Evolutionary conservation across 2,797 vertebrate species (phyloP).

Genomic region (Argya squamiceps): DNA sequence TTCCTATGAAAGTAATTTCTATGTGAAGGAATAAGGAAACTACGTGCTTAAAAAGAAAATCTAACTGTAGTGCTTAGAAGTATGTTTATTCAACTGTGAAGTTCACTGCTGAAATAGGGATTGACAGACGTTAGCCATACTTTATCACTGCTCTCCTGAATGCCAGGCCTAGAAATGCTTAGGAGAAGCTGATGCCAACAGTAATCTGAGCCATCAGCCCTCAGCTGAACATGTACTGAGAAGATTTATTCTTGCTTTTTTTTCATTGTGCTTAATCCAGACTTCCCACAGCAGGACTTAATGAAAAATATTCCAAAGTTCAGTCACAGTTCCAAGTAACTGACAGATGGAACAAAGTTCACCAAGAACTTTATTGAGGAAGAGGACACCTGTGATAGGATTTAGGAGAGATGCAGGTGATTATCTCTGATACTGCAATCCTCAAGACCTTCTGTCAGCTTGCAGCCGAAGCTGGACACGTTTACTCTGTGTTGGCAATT

Average conservation of each 20-base stretch:
- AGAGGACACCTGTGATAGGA: not conserved
- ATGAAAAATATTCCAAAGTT: constrained; percentile 19
- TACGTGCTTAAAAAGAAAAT: constrained; percentile 62
- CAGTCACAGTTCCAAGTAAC: not conserved
- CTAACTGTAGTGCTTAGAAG: constrained; percentile 1
- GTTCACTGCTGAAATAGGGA: not conserved
- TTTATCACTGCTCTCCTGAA: not conserved
- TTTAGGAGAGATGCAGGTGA: not conserved
- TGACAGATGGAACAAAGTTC: not conserved
- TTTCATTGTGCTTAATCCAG: not conserved
- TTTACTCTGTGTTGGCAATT: not conserved
- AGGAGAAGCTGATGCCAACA: not conserved
- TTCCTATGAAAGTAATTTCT: constrained; percentile 19
- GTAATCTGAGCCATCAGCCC: not conserved
- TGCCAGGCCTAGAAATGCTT: constrained; percentile 1
- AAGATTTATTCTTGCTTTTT: not conserved
- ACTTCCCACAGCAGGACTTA: not conserved
- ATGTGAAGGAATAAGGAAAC: constrained; percentile 46
- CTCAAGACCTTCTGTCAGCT: not conserved
- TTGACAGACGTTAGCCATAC: not conserved
- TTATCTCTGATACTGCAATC: not conserved
- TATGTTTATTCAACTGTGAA: constrained; percentile 67
- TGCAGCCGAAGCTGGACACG: accelerated
- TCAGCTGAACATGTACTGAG: not conserved
- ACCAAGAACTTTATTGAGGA: not conserved